phyloP scores from a whole-genome alignment of 2,113 vertebrate species.

The Cichladusa arquata region DNA sequence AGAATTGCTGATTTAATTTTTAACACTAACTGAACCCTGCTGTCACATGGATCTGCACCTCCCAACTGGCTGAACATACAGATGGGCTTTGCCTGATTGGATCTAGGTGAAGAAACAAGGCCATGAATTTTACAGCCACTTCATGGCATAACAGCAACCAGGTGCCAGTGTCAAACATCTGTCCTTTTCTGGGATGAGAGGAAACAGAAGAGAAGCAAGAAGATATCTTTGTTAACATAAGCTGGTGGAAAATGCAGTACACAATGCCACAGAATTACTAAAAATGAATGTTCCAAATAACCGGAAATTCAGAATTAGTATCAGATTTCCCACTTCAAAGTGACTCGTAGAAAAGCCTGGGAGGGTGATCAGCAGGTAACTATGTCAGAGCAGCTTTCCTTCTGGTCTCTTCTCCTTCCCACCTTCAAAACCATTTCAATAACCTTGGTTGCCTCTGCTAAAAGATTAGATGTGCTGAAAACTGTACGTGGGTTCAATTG shows the following conservation, averaged over 20 bases:
- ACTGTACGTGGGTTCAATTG: neutral
- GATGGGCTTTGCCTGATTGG: neutral
- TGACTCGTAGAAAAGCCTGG: neutral
- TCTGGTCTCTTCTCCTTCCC: neutral
- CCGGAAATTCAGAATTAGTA: neutral
- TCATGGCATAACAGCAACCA: neutral
- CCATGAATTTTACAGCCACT: neutral
- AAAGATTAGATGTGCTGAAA: neutral
- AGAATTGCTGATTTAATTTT: conserved; percentile 13
- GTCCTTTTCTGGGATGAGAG: neutral
- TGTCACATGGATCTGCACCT: neutral
- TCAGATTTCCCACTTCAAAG: neutral
- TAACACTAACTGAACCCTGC: neutral
- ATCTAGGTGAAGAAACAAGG: neutral
- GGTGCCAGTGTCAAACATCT: neutral
- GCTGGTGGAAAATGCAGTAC: neutral
- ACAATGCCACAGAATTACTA: neutral
- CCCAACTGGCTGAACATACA: neutral
- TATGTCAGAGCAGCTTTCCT: neutral
- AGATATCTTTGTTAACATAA: neutral
- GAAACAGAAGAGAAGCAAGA: neutral
- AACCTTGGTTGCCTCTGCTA: neutral
- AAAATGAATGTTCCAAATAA: neutral
- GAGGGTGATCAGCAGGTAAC: neutral
- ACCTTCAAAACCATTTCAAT: neutral